phyloP scores from a whole-genome alignment of 2,797 vertebrate genomes.

The Etheostoma perlongum region DNA sequence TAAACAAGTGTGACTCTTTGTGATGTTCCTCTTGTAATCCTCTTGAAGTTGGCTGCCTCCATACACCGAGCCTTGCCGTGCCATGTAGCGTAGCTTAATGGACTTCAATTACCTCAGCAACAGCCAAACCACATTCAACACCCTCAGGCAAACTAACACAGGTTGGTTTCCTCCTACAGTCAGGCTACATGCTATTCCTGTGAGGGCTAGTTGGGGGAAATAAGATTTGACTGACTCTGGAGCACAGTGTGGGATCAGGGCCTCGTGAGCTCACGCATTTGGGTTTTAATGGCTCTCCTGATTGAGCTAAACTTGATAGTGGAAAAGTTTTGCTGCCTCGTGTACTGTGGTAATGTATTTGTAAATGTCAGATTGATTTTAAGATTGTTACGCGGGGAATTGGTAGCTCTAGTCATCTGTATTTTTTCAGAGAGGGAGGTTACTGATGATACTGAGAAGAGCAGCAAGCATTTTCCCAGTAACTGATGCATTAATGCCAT shows the following conservation, averaged over 20 bases:
- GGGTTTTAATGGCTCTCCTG: conserved; percentile 71
- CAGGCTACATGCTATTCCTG: conserved; percentile 63
- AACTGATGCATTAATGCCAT: not conserved
- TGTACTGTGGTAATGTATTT: conserved; percentile 34
- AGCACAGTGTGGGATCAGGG: conserved; percentile 65
- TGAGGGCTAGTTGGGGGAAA: conserved; percentile 68
- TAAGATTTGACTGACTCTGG: conserved; percentile 66
- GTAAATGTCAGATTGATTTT: conserved; percentile 34
- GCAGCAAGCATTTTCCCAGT: not conserved
- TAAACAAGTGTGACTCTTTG: conserved; percentile 38
- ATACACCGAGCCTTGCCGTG: conserved; percentile 28
- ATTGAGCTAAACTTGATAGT: conserved; percentile 69
- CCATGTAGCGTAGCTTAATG: conserved; percentile 60
- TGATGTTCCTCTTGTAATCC: conserved; percentile 41
- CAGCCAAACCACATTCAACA: conserved; percentile 78
- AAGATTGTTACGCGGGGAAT: not conserved
- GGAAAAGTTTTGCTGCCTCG: conserved; percentile 58
- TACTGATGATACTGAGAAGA: not conserved
- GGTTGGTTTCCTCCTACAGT: conserved; percentile 68
- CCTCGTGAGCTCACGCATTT: conserved; percentile 61
- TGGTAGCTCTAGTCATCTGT: not conserved
- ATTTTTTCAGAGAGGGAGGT: not conserved
- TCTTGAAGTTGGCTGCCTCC: conserved; percentile 39
- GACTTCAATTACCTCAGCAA: conserved; percentile 65
- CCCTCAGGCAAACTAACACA: conserved; percentile 67